A percentile compares a stretch with the other conserved stretches of the same genome.
These are phyloP conservation scores for Brachionus calyciflorus DNA, from an alignment of 1,140 invertebrate species.

Conservation along the genomic window DNA sequence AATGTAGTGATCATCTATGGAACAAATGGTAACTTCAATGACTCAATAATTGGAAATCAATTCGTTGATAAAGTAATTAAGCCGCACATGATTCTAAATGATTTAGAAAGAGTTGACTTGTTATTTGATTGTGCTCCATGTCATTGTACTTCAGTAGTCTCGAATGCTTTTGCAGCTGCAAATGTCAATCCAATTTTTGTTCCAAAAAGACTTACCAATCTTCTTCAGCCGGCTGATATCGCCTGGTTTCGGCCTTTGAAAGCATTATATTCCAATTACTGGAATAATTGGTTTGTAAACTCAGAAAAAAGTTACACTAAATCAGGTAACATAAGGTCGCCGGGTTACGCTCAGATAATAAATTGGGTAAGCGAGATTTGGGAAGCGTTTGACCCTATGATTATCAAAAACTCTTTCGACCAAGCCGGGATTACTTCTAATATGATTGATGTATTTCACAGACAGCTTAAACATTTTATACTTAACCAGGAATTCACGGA, in stretches of 20 bases:
- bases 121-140: too few species aligned
- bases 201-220: not conserved
- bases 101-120: too few species aligned
- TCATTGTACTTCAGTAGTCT: too few species aligned
- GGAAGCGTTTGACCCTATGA: not conserved
- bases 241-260: slow-evolving; percentile 7
- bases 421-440: not conserved
- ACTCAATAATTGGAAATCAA: too few species aligned
- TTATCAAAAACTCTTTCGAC: not conserved
- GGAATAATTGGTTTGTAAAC: not conserved
- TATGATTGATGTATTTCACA: not conserved
- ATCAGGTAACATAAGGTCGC: not conserved
- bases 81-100: too few species aligned
- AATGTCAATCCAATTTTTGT: too few species aligned
- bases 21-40: too few species aligned
- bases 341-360: not conserved
- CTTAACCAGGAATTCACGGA: not conserved
- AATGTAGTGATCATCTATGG: too few species aligned
- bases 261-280: not conserved
- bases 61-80: too few species aligned
- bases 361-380: not conserved
- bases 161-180: too few species aligned
- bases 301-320: slow-evolving; percentile 1
- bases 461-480: slow-evolving; percentile 2
- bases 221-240: not conserved